Percentiles rank a stretch among this genome's conserved stretches.
These are phyloP conservation scores for Nephrotoma appendiculata DNA, from an alignment of 2,888 invertebrate species.

Conservation along the genomic window DNA sequence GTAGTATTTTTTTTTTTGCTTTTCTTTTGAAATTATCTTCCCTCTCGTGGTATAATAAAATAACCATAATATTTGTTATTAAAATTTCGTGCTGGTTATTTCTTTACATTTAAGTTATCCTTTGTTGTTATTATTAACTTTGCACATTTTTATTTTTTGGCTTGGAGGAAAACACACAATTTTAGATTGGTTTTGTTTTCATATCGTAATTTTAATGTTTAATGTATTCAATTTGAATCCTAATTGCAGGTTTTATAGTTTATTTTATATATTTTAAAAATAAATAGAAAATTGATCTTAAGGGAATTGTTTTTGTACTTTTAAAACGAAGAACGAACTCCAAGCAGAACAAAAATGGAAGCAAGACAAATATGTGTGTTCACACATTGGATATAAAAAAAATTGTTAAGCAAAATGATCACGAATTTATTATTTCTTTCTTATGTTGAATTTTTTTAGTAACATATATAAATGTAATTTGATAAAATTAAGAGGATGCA, in stretches of 20 bases:
- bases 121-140: not conserved
- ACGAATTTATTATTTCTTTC: not conserved
- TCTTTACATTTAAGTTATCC: not conserved
- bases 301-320: not conserved
- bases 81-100: not conserved
- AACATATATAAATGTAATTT: not conserved
- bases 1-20: not conserved
- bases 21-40: not conserved
- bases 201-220: not conserved
- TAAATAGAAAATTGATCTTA: not conserved
- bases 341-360: not conserved
- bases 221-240: not conserved
- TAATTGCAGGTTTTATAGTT: conserved; percentile 2
- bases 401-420: not conserved
- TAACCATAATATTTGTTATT: not conserved
- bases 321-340: not conserved
- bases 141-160: not conserved
- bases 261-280: not conserved
- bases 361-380: not conserved
- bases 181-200: not conserved
- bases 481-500: not conserved
- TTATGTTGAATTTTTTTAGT: not conserved
- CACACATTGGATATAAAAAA: not conserved
- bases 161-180: not conserved
- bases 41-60: not conserved